A percentile compares a stretch with the other conserved stretches of the same genome.
Conservation (phyloP, 1,140 invertebrate species). For the Atopsyche davidsoni region DNA sequence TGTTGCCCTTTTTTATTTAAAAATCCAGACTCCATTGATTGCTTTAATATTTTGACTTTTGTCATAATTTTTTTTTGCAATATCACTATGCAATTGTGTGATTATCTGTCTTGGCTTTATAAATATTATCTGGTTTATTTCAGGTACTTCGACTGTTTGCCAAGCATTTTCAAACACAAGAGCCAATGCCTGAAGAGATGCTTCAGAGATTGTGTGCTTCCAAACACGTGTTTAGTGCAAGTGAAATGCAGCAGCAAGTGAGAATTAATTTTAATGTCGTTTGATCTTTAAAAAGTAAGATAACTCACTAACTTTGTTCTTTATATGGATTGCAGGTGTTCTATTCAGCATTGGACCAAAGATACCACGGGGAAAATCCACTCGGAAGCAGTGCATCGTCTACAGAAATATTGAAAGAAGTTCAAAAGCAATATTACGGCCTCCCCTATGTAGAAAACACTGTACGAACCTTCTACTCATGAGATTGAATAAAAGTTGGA, state of each 20-base stretch:
- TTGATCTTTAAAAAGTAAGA: slow-evolving; percentile 9
- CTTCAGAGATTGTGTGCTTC: slow-evolving; percentile 72
- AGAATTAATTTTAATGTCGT: slow-evolving; percentile 30
- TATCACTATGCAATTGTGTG: background rate
- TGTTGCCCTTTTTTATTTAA: too few species aligned
- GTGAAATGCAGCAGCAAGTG: slow-evolving; percentile 87
- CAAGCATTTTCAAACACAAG: slow-evolving; percentile 83
- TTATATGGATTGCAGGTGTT: slow-evolving; percentile 53
- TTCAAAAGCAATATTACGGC: slow-evolving; percentile 80
- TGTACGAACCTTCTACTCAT: too few species aligned
- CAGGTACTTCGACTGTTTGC: slow-evolving; percentile 83
- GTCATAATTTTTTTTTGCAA: background rate
- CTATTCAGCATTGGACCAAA: slow-evolving; percentile 85
- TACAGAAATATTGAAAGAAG: slow-evolving; percentile 72
- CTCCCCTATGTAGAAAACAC: slow-evolving; percentile 84
- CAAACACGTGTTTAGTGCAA: slow-evolving; percentile 80
- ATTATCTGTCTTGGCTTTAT: background rate
- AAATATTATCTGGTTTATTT: slow-evolving; percentile 21
- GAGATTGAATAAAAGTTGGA: too few species aligned
- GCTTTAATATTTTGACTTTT: too few species aligned
- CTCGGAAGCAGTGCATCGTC: slow-evolving; percentile 49
- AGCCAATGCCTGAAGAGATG: slow-evolving; percentile 73
- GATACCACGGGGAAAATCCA: slow-evolving; percentile 67
- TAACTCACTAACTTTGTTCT: background rate
- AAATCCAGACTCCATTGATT: too few species aligned